phyloP scores from a whole-genome alignment of 2,888 invertebrate species.

The Idaea aversata region DNA sequence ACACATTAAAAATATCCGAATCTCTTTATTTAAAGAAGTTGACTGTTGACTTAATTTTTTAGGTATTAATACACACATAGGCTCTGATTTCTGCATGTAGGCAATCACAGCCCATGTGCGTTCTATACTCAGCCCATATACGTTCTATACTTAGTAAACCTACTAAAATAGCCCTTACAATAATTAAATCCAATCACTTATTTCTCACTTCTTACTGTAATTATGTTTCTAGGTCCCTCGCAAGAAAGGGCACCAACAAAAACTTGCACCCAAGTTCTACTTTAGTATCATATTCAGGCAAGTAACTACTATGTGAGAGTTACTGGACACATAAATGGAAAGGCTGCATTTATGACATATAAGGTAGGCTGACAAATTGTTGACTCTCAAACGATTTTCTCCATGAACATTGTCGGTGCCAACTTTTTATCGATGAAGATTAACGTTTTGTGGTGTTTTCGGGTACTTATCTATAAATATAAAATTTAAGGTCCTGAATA shows the following conservation, averaged over 20 bases:
- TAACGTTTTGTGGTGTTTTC: neutral
- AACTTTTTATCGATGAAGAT: neutral
- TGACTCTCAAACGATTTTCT: constrained; percentile 36
- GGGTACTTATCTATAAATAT: neutral
- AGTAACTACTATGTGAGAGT: constrained; percentile 34
- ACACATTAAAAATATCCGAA: no score
- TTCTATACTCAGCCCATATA: no score
- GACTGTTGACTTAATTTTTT: no score
- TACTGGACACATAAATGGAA: constrained; percentile 31
- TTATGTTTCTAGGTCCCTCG: constrained; percentile 15
- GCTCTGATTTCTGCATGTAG: no score
- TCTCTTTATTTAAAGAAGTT: no score
- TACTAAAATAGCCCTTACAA: no score
- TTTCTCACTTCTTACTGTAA: constrained; percentile 3
- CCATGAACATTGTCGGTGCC: constrained; percentile 17
- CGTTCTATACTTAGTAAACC: no score
- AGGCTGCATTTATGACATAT: constrained; percentile 36
- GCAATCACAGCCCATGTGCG: no score
- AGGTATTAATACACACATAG: no score
- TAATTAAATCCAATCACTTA: neutral
- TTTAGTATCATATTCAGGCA: constrained; percentile 25
- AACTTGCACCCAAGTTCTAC: constrained; percentile 27
- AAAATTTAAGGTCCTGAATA: neutral
- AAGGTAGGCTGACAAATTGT: constrained; percentile 40
- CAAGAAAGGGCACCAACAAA: constrained; percentile 24